These are phyloP conservation scores for Muscicapa striata DNA, from an alignment of 2,797 vertebrate genomes.

Conservation along the genomic window DNA sequence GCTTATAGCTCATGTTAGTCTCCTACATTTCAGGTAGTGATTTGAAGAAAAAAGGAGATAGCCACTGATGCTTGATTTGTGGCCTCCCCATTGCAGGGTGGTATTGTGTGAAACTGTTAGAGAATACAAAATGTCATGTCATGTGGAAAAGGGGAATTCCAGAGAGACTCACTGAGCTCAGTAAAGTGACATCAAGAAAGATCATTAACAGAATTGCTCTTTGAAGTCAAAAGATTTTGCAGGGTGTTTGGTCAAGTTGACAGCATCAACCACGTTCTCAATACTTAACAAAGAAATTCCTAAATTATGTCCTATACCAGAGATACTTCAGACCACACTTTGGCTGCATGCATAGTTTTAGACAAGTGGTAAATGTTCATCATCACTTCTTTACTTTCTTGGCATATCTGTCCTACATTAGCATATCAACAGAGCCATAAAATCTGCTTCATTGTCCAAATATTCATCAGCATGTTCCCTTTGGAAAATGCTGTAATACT, in stretches of 20 bases:
- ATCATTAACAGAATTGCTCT: not conserved
- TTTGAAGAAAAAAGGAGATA: not conserved
- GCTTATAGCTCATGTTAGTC: not conserved
- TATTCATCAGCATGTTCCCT: not conserved
- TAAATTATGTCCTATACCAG: not conserved
- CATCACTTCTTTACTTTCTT: not conserved
- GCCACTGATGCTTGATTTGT: not conserved
- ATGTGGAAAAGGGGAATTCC: not conserved
- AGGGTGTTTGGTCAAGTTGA: not conserved
- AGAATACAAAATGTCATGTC: not conserved
- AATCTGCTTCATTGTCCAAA: not conserved
- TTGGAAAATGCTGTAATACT: not conserved
- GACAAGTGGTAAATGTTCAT: not conserved
- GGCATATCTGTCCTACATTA: not conserved
- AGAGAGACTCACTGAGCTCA: not conserved
- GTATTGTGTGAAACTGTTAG: not conserved
- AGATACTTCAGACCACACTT: not conserved
- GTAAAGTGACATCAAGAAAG: not conserved
- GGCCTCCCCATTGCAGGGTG: not conserved
- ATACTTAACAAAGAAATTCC: not conserved
- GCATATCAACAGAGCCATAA: not conserved
- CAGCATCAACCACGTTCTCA: not conserved
- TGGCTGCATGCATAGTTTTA: not conserved
- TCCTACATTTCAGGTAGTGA: not conserved
- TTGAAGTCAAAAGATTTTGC: not conserved